Base-by-base conservation (phyloP, 2,888 invertebrate genomes). In the Patella depressa region DNA sequence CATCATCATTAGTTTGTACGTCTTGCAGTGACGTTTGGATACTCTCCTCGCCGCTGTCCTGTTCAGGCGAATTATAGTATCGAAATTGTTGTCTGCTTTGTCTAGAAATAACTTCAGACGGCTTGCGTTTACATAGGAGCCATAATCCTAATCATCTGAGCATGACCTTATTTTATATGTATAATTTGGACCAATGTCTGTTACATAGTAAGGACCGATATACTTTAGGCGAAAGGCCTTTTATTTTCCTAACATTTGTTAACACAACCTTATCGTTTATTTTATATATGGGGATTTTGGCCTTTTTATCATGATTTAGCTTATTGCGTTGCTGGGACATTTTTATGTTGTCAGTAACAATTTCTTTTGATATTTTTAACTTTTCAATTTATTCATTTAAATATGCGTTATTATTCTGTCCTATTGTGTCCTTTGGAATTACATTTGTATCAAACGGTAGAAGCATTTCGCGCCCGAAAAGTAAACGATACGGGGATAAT, bases 391-490 rank as follows among this genome's bases (percentile, higher is more conserved):
- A 69, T 2, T 75, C 11, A n/a, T 74, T 54, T 45, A 84, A 29
- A 77, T 82, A 76, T 55, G 54, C 45, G 74, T 80, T 77, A 9
- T 80, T 81, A 75, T 78, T 78, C 71, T 78, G 76, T 14, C 78
- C 76, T 45, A 82, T 17, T 19, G 79, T 75, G 24, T 73, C 74
- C 77, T 80, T 80, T 69, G 79, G 81, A 17, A 72, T 70, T 2
- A 80, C n/a, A 34, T 73, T 34, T 19, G 78, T 78, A 73, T 82
- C 82, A 78, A 79, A 72, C n/a, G 78, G 79, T 9, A 79, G 17
- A 34, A 76, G 70, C 83, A 82, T 82, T 78, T 81, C 79, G 71
- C 74, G 78, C 4, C 82, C 80, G 73, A 83, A 84, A 24, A 83
- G 54, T 57, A 82, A 74, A 59, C 81, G 76, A 71, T 73, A 80